A percentile compares a stretch with the other conserved stretches of the same genome.
Evolutionary conservation across 2,888 invertebrate species (phyloP).

Genomic region (Phyllotreta cruciferae): DNA sequence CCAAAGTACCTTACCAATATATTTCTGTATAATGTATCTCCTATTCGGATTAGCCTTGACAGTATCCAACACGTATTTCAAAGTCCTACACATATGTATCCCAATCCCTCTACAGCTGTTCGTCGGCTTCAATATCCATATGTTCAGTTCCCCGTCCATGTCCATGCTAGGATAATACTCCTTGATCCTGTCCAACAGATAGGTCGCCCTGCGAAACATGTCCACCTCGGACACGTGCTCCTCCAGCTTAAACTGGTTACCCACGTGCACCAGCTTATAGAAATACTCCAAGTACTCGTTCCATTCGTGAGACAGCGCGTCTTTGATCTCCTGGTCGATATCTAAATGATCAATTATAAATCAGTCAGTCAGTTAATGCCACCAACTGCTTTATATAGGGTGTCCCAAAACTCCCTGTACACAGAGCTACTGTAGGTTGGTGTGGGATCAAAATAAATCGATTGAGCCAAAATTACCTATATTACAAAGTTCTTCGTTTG

Average conservation of each 20-base stretch:
- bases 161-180: constrained; percentile 68
- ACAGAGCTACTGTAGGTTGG: no score
- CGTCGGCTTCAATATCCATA: constrained; percentile 91
- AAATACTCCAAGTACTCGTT: constrained; percentile 71
- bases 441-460: no score
- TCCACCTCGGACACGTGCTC: constrained; percentile 45
- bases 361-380: no score
- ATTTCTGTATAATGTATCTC: constrained; percentile 87
- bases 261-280: constrained; percentile 68
- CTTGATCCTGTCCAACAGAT: constrained; percentile 67
- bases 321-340: constrained; percentile 55
- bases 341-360: constrained; percentile 16
- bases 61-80: constrained; percentile 74
- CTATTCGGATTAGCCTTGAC: constrained; percentile 65
- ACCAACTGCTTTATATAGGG: no score
- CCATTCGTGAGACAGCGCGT: constrained; percentile 68
- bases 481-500: no score
- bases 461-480: no score
- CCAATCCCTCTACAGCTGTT: constrained; percentile 84
- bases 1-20: constrained; percentile 83
- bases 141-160: constrained; percentile 81
- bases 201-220: constrained; percentile 62
- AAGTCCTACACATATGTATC: constrained; percentile 78
- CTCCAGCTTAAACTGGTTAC: constrained; percentile 62
- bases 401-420: no score